Evolutionary conservation across 2,888 invertebrate species (phyloP), one percentile per base, ranked within the genome.

Genomic region (Andrena bicolor): DNA sequence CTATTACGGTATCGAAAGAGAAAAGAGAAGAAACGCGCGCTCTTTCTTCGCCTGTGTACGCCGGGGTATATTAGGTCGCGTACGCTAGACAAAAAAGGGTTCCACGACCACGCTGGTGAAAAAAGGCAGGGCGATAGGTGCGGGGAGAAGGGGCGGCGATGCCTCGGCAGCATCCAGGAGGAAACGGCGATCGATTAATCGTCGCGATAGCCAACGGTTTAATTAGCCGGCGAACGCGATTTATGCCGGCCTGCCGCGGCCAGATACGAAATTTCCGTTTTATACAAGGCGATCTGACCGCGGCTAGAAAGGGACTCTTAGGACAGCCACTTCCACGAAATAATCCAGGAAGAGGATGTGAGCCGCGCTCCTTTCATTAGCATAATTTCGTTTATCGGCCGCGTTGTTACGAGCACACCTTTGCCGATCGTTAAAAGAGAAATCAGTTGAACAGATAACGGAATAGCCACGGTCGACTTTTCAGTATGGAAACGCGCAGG

Each of bases 161-260:
- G 70, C 68, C 76, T 49, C 73, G 74, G 71, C 76, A 80, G 76
- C 75, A 76, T 82, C 82, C 80, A 83, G 76, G 61, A 88, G 83
- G 84, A 85, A 87, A 89, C 83, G 87, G 77, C 89, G 90, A 89
- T 90, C 88, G 92, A 91, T 91, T 90, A 91, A 92, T 91, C 89
- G 90, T 86, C 83, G 87, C 89, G 91, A 90, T 91, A 91, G 87
- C 87, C 90, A 90, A 90, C 87, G 90, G 89, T 91, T 92, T 91
- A 91, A 92, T 92, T 92, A 91, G 87, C 89, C 84, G 86, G 79
- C 76, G 80, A 86, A 74, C 83, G 88, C 83, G 88, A 89, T 90
- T 90, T 88, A 87, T 90, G 81, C 79, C 64, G 75, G 77, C 64
- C 77, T 76, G 71, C 64, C 68, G 72, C 65, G 85, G 83, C 80